These are phyloP conservation scores for Tokudaia tokunoshimensis DNA, from an alignment of 2,797 vertebrate genomes.

Conservation along the genomic window DNA sequence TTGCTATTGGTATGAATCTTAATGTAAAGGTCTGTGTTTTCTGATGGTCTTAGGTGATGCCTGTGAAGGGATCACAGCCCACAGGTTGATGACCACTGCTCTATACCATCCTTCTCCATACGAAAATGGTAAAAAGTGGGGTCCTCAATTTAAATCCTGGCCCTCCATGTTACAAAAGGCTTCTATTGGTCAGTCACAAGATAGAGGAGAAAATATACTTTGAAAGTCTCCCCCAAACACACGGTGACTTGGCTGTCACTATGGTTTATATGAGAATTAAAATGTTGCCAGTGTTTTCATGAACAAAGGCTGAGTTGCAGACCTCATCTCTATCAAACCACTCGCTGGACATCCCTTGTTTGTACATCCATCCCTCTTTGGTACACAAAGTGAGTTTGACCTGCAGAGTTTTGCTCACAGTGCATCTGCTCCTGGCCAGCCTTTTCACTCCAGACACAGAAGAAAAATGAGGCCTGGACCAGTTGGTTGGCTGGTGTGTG, in stretches of 20 bases:
- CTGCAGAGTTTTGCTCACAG: background rate
- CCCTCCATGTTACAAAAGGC: background rate
- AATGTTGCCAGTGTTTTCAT: background rate
- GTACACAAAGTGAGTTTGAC: background rate
- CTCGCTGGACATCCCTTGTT: background rate
- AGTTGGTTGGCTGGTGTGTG: background rate
- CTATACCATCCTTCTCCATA: background rate
- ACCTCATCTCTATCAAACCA: background rate
- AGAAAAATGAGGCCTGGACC: background rate
- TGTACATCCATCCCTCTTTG: background rate
- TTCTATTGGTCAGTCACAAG: background rate
- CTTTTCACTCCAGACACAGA: background rate
- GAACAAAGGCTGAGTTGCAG: background rate
- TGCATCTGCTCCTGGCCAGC: background rate
- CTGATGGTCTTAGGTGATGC: background rate
- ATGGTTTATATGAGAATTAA: background rate
- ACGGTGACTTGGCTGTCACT: background rate
- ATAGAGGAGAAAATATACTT: background rate
- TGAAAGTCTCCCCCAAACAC: background rate
- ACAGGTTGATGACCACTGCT: background rate
- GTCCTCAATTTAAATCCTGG: background rate
- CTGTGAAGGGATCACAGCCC: background rate
- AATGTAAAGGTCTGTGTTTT: background rate
- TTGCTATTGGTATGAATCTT: too few species aligned
- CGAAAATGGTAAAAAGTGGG: background rate